Evolutionary conservation across 2,888 invertebrate species (phyloP).

Genomic region (Coecobrya sp.): DNA sequence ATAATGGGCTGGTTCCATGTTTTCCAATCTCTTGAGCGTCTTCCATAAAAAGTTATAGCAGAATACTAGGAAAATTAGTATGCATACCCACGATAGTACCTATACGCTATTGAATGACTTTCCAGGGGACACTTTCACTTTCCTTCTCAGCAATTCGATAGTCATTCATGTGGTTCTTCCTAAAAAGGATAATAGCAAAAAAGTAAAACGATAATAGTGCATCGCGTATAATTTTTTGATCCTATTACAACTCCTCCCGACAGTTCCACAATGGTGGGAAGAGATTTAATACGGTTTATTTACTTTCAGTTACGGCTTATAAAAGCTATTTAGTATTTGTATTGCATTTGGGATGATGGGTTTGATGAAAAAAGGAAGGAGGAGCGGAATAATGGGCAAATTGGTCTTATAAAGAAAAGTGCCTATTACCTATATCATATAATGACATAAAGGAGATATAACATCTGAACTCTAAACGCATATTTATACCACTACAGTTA

Average conservation of each 20-base stretch:
- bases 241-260: neutral
- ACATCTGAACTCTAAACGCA: neutral
- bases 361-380: conserved; percentile 42
- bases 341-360: conserved; percentile 44
- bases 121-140: conserved; percentile 54
- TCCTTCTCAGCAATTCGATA: conserved; percentile 8
- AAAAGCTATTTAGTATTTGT: conserved; percentile 33
- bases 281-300: conserved; percentile 63
- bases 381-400: neutral
- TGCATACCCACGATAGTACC: conserved; percentile 17
- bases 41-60: neutral
- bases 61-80: conserved; percentile 1
- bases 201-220: conserved; percentile 2
- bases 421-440: neutral
- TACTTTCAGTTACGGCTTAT: conserved; percentile 51
- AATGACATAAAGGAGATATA: conserved; percentile 46
- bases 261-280: neutral
- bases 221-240: conserved; percentile 16
- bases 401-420: neutral
- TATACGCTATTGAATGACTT: conserved; percentile 69
- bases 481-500: neutral
- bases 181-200: conserved; percentile 7
- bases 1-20: neutral
- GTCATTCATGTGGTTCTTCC: conserved; percentile 31
- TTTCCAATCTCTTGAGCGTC: conserved; percentile 11